These are phyloP conservation scores for Peromyscus californicus DNA, from an alignment of 2,113 vertebrate genomes.

Conservation along the genomic window DNA sequence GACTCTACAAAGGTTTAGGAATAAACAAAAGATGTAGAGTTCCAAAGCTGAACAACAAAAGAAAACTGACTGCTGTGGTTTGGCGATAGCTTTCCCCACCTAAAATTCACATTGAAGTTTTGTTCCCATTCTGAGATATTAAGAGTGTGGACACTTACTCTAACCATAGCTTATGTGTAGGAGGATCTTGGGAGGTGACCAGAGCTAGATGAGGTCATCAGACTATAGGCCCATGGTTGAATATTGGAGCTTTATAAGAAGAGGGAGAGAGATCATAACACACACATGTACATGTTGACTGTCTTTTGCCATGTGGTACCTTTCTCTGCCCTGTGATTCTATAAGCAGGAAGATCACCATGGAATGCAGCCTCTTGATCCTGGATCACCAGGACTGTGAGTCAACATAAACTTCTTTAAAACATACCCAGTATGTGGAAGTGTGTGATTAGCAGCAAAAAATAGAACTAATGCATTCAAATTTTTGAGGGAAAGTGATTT, in stretches of 20 bases:
- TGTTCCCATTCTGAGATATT: neutral
- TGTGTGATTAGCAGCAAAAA: neutral
- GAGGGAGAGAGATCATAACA: neutral
- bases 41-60: neutral
- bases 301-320: neutral
- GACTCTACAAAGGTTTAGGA: neutral
- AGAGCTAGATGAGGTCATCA: neutral
- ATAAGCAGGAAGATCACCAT: neutral
- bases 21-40: neutral
- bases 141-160: neutral
- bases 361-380: neutral
- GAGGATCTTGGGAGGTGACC: neutral
- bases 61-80: neutral
- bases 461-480: neutral
- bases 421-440: neutral
- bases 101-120: neutral
- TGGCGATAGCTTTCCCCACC: neutral
- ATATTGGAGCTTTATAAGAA: neutral
- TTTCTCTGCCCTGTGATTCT: too few species aligned
- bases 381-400: neutral
- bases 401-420: neutral
- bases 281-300: neutral
- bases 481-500: slow-evolving; percentile 8
- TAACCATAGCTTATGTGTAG: neutral
- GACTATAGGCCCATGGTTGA: neutral